Evolutionary conservation across 2,888 invertebrate genomes (phyloP), one percentile per base, ranked within the genome.

Genomic region (Bibio marci): DNA sequence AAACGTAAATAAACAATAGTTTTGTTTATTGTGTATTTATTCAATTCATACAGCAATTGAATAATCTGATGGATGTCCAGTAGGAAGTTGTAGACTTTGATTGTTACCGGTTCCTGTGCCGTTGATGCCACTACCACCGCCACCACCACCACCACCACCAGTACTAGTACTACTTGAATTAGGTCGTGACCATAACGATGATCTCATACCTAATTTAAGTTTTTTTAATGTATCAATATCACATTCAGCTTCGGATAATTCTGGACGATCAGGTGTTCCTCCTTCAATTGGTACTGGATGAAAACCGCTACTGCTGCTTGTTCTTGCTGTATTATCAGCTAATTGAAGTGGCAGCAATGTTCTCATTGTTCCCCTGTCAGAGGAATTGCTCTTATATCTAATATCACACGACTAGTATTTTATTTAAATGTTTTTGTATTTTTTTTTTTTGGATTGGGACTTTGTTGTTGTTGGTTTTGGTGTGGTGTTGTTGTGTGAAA

Each of bases 171-270:
- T 55, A 39, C 56, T 57, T 41, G 56, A 55, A 27, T 55, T 52
- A 28, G 76, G 76, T 46, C 76, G 65, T 26, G 78, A 75, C 78
- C 78, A 79, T 19, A 79, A 62, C 41, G 76, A 73, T 41, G 76
- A 77, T 44, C 76, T 64, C 52, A 76, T 64, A 26, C 78, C 77
- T 47, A 78, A 61, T 58, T 78, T 78, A 45, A 78, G 62, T 55
- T 78, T 79, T 58, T 78, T 78, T 49, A 79, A 58, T 42, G 77
- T 76, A 53, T 79, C 78, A 58, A 77, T 74, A 65, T 78, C 78
- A 59, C 76, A 76, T 55, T 78, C 77, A 39, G 75, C 74, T 54
- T 76, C 77, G 50, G 73, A 72, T 48, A 76, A 60, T 56, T 76
- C 77, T 40, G 70, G 69, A 49, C 70, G 65, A 47, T 59, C 54